A percentile compares a stretch with the other conserved stretches of the same genome.
phyloP scores from a whole-genome alignment of 2,888 invertebrate species.

The Brassicogethes aeneus region DNA sequence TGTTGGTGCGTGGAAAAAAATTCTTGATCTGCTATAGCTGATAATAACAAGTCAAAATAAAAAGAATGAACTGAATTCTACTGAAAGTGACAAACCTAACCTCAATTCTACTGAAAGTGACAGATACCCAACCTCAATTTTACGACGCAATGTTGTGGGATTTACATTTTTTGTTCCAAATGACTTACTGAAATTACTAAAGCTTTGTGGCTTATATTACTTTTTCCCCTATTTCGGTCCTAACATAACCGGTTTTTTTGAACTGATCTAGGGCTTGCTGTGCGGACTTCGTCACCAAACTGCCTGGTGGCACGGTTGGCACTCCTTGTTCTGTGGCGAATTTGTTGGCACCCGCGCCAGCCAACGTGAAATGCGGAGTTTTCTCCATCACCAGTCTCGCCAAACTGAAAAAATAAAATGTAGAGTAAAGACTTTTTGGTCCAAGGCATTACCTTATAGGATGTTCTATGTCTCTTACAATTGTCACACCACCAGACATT shows the following conservation, averaged over 20 bases:
- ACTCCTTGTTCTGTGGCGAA: constrained; percentile 62
- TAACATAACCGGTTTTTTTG: constrained; percentile 44
- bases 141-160: no score
- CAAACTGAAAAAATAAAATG: constrained; percentile 41
- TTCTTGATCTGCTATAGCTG: no score
- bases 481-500: constrained; percentile 63
- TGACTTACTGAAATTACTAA: no score
- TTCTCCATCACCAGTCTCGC: constrained; percentile 69
- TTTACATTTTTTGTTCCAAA: no score
- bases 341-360: constrained; percentile 62
- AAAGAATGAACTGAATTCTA: no score
- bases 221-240: constrained; percentile 49
- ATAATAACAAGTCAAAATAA: no score
- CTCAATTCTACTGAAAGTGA: no score
- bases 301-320: constrained; percentile 50
- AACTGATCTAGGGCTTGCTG: constrained; percentile 52
- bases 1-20: no score
- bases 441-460: constrained; percentile 50
- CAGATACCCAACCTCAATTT: no score
- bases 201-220: no score
- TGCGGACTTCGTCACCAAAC: constrained; percentile 61
- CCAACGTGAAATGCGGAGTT: constrained; percentile 64
- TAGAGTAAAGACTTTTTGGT: no score
- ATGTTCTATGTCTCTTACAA: constrained; percentile 64
- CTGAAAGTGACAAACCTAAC: no score